Evolutionary conservation across 2,888 invertebrate species (phyloP), one percentile per base, ranked within the genome.

Genomic region (Dryobotodes eremita): DNA sequence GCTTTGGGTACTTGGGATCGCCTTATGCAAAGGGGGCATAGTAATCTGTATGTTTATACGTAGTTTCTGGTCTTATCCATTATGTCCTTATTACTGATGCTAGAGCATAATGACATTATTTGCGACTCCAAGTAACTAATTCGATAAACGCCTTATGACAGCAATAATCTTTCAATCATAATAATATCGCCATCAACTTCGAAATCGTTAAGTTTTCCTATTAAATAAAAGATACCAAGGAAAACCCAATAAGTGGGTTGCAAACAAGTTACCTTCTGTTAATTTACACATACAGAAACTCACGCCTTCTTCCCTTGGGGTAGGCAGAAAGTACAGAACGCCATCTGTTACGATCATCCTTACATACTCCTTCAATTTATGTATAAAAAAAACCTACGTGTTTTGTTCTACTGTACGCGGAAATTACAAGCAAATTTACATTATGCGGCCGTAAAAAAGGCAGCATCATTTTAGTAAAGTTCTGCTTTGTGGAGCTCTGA

Each of bases 81-180:
- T 48, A 64, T 62, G 20, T 23, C 11, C 23, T 42, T n/a, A 50
- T 17, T 50, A n/a, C 36, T 70, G 4, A 20, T 59, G 31, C 17
- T 53, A 36, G 10, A 59, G 31, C 26, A 11, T 66, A 82, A 66
- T 59, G 20, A 26, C 57, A 59, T 81, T 57, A 81, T 53, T 81
- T 73, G 50, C 31, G 2, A 15, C n/a, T 23, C 11, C 5, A 72
- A 50, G 13, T 59, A 81, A 73, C n/a, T 31, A 36, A 71, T 31
- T 83, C 4, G 46, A 48, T 57, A 48, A 3, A 46, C 36, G 13
- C n/a, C 8, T 15, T 68, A 62, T 8, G 46, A 84, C 7, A 59
- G 31, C 15, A 23, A 36, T 69, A 57, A 36, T 69, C 20, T 26
- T 13, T 26, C 7, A 50, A 62, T 61, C 69, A 55, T n/a, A 26